A percentile compares a stretch with the other conserved stretches of the same genome.
These are phyloP conservation scores for Choreutis nemorana DNA, from an alignment of 2,888 invertebrate genomes.

Conservation along the genomic window DNA sequence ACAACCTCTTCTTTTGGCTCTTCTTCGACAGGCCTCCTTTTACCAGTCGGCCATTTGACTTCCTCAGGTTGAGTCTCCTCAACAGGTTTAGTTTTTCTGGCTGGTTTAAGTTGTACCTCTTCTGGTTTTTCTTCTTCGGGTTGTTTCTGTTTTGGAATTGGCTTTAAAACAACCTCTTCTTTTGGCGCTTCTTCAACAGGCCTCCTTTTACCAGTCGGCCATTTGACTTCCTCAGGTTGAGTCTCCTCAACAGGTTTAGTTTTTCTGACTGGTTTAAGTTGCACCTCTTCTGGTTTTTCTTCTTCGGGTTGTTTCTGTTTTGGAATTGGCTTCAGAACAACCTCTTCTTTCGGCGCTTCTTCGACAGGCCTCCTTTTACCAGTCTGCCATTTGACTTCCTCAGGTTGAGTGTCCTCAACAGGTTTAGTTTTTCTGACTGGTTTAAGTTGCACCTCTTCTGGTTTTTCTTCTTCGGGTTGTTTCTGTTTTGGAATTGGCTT, in stretches of 20 bases:
- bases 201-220: conserved; percentile 14
- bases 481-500: conserved; percentile 33
- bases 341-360: conserved; percentile 22
- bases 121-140: conserved; percentile 19
- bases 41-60: conserved; percentile 8
- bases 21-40: conserved; percentile 17
- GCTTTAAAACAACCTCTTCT: conserved; percentile 23
- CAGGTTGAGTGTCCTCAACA: conserved; percentile 20
- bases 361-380: conserved; percentile 15
- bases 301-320: conserved; percentile 22
- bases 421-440: conserved; percentile 25
- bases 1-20: conserved; percentile 27
- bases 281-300: conserved; percentile 34
- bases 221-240: conserved; percentile 18
- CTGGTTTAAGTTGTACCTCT: conserved; percentile 12
- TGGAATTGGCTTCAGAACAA: conserved; percentile 28
- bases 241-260: conserved; percentile 26
- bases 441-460: conserved; percentile 12
- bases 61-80: neutral
- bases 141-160: conserved; percentile 28
- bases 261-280: conserved; percentile 22
- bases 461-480: conserved; percentile 22
- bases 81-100: conserved; percentile 11
- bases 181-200: conserved; percentile 23
- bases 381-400: conserved; percentile 19